These are phyloP conservation scores for Bombus sylvicola DNA, from an alignment of 1,140 invertebrate genomes.

Conservation along the genomic window DNA sequence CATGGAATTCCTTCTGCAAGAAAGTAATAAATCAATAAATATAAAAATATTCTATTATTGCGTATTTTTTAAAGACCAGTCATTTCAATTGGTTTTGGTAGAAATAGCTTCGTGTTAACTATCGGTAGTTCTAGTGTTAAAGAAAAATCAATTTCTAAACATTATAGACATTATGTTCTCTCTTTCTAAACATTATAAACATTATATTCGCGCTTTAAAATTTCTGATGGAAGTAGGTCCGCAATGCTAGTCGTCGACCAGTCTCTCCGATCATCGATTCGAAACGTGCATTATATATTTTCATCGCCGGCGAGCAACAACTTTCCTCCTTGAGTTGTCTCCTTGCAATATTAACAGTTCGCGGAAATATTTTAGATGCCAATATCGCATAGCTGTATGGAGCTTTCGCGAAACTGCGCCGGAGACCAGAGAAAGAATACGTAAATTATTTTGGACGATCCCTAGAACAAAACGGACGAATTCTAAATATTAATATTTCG, in stretches of 20 bases:
- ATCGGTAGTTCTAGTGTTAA: no score
- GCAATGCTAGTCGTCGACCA: not conserved
- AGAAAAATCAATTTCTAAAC: no score
- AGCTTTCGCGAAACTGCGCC: no score
- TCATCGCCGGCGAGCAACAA: not conserved
- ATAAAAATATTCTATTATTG: no score
- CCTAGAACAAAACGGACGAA: conserved; percentile 4
- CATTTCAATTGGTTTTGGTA: no score
- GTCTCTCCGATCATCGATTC: not conserved
- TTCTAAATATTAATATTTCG: conserved; percentile 31
- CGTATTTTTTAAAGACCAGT: no score
- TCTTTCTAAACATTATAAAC: not conserved
- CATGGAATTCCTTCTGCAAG: no score
- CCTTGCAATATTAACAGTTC: not conserved
- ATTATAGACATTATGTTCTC: not conserved
- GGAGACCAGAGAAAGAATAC: not conserved
- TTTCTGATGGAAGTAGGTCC: not conserved
- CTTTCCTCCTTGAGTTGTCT: not conserved
- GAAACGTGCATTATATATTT: conserved; percentile 12
- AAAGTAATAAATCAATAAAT: no score
- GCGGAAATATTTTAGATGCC: not conserved
- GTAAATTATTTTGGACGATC: conserved; percentile 13
- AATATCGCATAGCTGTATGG: not conserved
- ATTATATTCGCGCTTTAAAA: not conserved
- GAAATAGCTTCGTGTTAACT: no score